Conservation (phyloP, 1,140 invertebrate genomes). For the Cyphomyrmex costatus region DNA sequence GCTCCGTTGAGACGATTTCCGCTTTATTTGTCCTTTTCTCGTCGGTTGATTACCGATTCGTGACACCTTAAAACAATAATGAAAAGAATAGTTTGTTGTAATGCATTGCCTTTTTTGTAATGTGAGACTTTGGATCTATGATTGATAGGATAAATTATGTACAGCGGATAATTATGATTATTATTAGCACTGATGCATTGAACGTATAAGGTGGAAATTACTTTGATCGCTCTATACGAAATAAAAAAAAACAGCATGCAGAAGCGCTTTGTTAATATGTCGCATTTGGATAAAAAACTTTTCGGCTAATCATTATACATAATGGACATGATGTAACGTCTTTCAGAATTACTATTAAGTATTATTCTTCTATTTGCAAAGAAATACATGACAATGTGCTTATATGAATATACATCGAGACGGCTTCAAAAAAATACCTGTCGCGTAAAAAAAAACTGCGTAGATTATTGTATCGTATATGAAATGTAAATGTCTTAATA, state of each 20-base stretch:
- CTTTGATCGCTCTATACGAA: not conserved
- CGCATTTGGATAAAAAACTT: constrained; percentile 1
- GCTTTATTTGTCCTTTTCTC: constrained; percentile 8
- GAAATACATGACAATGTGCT: constrained; percentile 21
- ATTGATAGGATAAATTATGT: constrained; percentile 72
- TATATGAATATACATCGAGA: constrained; percentile 31
- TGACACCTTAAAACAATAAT: constrained; percentile 77
- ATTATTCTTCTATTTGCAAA: constrained; percentile 29
- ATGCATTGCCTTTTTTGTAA: constrained; percentile 62
- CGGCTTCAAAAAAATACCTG: not conserved
- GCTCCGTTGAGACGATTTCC: constrained; percentile 24
- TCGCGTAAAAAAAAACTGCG: constrained; percentile 1
- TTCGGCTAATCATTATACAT: constrained; percentile 6
- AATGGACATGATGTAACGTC: constrained; percentile 13
- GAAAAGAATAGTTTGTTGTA: constrained; percentile 71
- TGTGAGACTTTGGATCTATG: constrained; percentile 66
- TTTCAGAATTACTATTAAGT: not conserved
- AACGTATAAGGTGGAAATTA: constrained; percentile 5
- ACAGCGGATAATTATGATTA: not conserved
- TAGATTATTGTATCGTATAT: constrained; percentile 4
- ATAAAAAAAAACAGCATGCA: not conserved
- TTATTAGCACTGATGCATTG: not conserved
- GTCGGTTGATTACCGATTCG: constrained; percentile 65
- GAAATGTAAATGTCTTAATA: constrained; percentile 32
- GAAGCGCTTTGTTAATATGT: not conserved